Evolutionary conservation across 2,888 invertebrate species (phyloP), one percentile per base, ranked within the genome.

Genomic region (Microctonus hyperodae): DNA sequence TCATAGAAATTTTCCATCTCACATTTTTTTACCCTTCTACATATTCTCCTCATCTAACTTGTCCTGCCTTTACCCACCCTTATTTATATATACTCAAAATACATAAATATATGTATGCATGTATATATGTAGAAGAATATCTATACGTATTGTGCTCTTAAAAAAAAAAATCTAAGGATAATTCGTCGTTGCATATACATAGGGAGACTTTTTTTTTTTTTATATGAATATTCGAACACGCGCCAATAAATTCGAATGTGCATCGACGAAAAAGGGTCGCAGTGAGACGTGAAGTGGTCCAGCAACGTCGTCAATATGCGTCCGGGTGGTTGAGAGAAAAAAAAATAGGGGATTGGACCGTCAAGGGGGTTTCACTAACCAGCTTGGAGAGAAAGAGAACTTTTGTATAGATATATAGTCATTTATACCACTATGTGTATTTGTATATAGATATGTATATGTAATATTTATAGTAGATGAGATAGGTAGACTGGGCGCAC

Each of bases 201-300:
- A 65, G 25, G 55, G 64, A 68, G 64, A 68, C 64, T 56, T 37
- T 31, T 62, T 58, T 71, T 76, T 77, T 76, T 77, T 79, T 78
- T n/a, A n/a, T n/a, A 80, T 79, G 80, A 80, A 80, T 80, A 80
- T 80, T 80, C 80, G 76, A 78, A 78, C 79, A 82, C 81, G 82
- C 82, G 81, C 80, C 81, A 82, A 81, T 81, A 81, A 82, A 79
- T 81, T 79, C 79, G 80, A 83, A 83, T 83, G 80, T 75, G 79
- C 79, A 78, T 75, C 58, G 78, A 78, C 79, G 78, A 77, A 79
- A 79, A 79, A 64, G 67, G 81, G 80, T 81, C 81, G 80, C 16
- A 44, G 44, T 75, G 75, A 73, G 79, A 81, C 80, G 79, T 81
- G 79, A 81, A 82, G 81, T 82, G 81, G 81, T 74, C 70, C 72